Percentiles rank a stretch among this genome's conserved stretches.
Evolutionary conservation across 2,888 invertebrate species (phyloP).

Genomic region (Criorhina ranunculi): DNA sequence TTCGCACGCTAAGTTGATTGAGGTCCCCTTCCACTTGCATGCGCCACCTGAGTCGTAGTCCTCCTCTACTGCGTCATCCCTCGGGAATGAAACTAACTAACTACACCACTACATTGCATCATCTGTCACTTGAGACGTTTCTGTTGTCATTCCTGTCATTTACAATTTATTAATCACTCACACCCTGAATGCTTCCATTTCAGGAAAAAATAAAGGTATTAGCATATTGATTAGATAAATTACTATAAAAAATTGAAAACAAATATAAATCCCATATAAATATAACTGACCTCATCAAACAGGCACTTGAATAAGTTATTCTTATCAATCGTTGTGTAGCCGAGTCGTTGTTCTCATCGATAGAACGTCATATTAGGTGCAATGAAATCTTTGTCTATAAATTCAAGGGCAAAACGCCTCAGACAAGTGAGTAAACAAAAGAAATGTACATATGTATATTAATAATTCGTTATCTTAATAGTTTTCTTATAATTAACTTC

Average conservation of each 20-base stretch:
- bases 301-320: not conserved
- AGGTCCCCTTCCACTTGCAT: too few relatives aligned
- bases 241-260: not conserved
- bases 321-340: slow-evolving; percentile 25
- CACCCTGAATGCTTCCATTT: not conserved
- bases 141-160: not conserved
- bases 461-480: slow-evolving; percentile 27
- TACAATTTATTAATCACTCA: not conserved
- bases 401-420: slow-evolving; percentile 19
- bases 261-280: not conserved
- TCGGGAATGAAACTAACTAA: too few relatives aligned
- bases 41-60: too few relatives aligned
- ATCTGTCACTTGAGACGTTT: not conserved
- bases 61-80: too few relatives aligned
- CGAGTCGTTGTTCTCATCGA: not conserved
- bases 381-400: slow-evolving; percentile 16
- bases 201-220: not conserved
- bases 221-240: slow-evolving; percentile 8
- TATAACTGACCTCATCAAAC: slow-evolving; percentile 45
- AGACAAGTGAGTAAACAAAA: slow-evolving; percentile 18
- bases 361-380: slow-evolving; percentile 15
- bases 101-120: not conserved
- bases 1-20: too few relatives aligned
- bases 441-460: not conserved
- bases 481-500: slow-evolving; percentile 3